Evolutionary conservation across 1,140 invertebrate genomes (phyloP), one percentile per base, ranked within the genome.

Genomic region (Helicoverpa armigera): DNA sequence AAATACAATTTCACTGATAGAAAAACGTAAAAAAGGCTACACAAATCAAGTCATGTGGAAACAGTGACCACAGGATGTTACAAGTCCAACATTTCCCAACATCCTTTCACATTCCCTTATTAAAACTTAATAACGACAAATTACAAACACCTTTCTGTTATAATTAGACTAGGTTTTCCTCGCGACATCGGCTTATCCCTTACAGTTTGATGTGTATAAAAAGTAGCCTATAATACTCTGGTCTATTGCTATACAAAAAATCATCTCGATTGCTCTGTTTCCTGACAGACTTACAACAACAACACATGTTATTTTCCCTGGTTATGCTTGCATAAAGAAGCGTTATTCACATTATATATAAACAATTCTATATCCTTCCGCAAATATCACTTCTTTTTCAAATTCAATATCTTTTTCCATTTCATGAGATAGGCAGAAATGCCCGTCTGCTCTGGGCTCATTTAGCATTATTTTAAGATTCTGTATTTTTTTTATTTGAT

Each of bases 121-220:
- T 67, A 67, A 72, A 77, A 77, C 31, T 67, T 77, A 77, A 67
- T 77, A 77, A 77, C 75, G 50, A 77, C 61, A 67, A 77, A 77
- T 77, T 53, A 76, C 56, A 51, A 81, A 76, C 78, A 83, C 74
- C 43, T 81, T 50, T 74, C 61, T 53, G 72, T 63, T 43, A 43
- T 43, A 43, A 43, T 43, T 9, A 43, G 5, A 43, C 35, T 43
- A 43, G 35, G 35, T 43, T 43, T 43, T 43, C 35, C 35, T 9
- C 35, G 35, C 35, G 5, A 9, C 35, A 9, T 43, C 35, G 35
- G 35, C 35, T 3, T 43, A 43, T 43, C 5, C 35, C 35, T 43
- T 9, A 43, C 35, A 43, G 5, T 43, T 43, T 23, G 23, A 43
- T 9, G 9, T 43, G 9, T 0, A 43, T 43, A 43, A 43, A 79